A percentile compares a stretch with the other conserved stretches of the same genome.
phyloP scores from a whole-genome alignment of 2,113 vertebrate species.

The Hepsetus odoe region DNA sequence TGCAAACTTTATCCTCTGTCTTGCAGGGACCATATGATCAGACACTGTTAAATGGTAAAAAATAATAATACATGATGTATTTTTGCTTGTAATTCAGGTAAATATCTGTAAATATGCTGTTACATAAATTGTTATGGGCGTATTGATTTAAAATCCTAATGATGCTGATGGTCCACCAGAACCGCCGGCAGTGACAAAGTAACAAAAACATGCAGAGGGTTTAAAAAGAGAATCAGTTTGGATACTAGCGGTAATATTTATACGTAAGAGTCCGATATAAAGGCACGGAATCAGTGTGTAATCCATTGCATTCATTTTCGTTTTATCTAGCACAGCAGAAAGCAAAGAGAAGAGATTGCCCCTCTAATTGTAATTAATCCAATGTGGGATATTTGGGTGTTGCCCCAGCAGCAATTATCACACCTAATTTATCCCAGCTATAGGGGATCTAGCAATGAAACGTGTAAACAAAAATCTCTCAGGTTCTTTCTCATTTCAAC shows the following conservation, averaged over 20 bases:
- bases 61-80: too few species aligned
- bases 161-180: too few species aligned
- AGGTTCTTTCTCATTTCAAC: not conserved
- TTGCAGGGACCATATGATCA: too few species aligned
- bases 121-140: too few species aligned
- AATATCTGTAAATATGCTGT: too few species aligned
- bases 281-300: not conserved
- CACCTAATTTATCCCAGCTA: conserved; percentile 43
- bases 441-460: conserved; percentile 45
- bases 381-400: conserved; percentile 31
- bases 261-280: not conserved
- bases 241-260: not conserved
- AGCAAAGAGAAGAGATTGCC: conserved; percentile 30
- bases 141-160: too few species aligned
- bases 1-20: too few species aligned
- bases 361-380: conserved; percentile 47
- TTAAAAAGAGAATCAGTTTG: too few species aligned
- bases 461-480: conserved; percentile 17
- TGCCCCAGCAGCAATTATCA: conserved; percentile 42
- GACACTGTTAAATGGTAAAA: too few species aligned
- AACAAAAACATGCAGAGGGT: too few species aligned
- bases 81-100: too few species aligned
- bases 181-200: too few species aligned
- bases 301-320: not conserved
- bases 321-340: conserved; percentile 26